Base-by-base conservation (phyloP, 2,888 invertebrate genomes). In the Drosophila testacea region DNA sequence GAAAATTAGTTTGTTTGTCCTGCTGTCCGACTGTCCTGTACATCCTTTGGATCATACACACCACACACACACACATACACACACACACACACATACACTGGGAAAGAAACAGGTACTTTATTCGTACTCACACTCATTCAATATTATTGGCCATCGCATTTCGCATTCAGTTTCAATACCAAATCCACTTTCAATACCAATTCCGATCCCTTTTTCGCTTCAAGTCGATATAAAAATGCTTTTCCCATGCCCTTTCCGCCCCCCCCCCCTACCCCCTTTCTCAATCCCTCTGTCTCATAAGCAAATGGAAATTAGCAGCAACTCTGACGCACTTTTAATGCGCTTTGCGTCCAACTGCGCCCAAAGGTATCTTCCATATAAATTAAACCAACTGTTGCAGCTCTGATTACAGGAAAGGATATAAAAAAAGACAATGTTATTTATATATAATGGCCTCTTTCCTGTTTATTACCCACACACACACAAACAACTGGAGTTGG, bases 1-100 rank as follows among this genome's bases (percentile, higher is more conserved):
- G 74, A 83, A 85, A 86, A 83, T 83, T 81, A 85, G 81, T 79
- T 83, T 83, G 77, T 71, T 83, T 85, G 86, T 83, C 44, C 46
- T 28, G 10, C 54, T 38, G 66, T 16, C 36, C 44, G 10, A 27
- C 32, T 4, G 27, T 42, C 10, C 47, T 28, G 42, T 28, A 41
- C 34, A 57, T 39, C 11, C 42, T 51, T 41, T 3, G 9, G 13
- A 13, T 48, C 47, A 10, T 38, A 4, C 27, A 34, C 36, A 38
- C 41, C 34, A n/a, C n/a, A n/a, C n/a, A n/a, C 34, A n/a, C 7
- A 6, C 13, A 27, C 11, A 34, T 32, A 39, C 48, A 16, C 34
- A n/a, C n/a, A n/a, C n/a, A n/a, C 34, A n/a, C 7, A 6, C 13
- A 27, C 11, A 34, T 32, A 39, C 48, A 16, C 34, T 9, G 11